Evolutionary conservation across 2,797 vertebrate species (phyloP).

Genomic region (Cryptoblepharus egeriae): DNA sequence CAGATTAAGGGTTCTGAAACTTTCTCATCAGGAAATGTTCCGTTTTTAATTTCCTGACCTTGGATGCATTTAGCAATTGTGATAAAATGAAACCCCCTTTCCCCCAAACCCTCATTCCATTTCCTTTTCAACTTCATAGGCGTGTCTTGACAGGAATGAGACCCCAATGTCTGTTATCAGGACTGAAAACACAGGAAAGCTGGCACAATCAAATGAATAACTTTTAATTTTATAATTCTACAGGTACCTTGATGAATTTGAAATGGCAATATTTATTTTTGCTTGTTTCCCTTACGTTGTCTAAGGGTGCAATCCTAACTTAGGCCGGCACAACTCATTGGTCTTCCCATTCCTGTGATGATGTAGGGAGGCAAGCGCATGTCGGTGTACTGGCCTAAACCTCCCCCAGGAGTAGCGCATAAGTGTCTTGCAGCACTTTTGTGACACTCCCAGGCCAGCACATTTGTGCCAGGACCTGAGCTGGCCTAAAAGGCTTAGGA

Average conservation of each 20-base stretch:
- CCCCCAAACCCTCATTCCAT: neutral
- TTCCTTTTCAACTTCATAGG: conserved; percentile 35
- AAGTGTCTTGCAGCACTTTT: too few relatives aligned
- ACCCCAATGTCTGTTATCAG: neutral
- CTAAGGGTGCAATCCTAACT: too few relatives aligned
- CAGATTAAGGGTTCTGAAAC: conserved; percentile 16
- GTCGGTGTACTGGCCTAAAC: too few relatives aligned
- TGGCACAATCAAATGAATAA: neutral
- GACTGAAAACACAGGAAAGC: neutral
- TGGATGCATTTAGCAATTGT: conserved; percentile 12
- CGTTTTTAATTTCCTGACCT: conserved; percentile 56
- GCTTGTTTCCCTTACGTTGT: neutral
- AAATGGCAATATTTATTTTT: conserved; percentile 8
- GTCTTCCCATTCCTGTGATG: too few relatives aligned
- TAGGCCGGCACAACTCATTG: too few relatives aligned
- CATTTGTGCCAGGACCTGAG: too few relatives aligned
- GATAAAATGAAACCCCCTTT: conserved; percentile 33
- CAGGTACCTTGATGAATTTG: neutral
- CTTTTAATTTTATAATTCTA: conserved; percentile 28
- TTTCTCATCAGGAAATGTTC: conserved; percentile 34
- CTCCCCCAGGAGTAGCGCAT: too few relatives aligned
- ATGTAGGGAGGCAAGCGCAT: too few relatives aligned
- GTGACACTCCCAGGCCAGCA: too few relatives aligned
- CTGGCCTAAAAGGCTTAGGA: too few relatives aligned
- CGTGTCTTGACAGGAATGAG: conserved; percentile 5